A percentile compares a stretch with the other conserved stretches of the same genome.
phyloP scores from a whole-genome alignment of 2,888 invertebrate species.

The Mamestra brassicae region DNA sequence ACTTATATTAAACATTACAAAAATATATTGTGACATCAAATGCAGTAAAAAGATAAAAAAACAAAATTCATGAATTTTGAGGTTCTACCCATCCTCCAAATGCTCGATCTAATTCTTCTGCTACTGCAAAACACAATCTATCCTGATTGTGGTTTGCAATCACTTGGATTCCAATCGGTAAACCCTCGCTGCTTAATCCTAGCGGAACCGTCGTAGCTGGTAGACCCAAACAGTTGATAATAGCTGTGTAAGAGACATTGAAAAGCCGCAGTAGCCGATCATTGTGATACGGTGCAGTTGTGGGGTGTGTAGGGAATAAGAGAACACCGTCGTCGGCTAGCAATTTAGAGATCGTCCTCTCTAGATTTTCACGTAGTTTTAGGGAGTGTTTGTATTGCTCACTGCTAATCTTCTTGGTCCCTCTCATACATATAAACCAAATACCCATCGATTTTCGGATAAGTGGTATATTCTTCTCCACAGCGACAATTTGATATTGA shows the following conservation, averaged over 20 bases:
- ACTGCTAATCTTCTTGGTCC: slow-evolving; percentile 90
- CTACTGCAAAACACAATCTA: slow-evolving; percentile 96
- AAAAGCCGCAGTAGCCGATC: slow-evolving; percentile 95
- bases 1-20: slow-evolving; percentile 30
- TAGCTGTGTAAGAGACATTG: slow-evolving; percentile 96
- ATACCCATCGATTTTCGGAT: slow-evolving; percentile 92
- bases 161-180: slow-evolving; percentile 97
- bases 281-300: slow-evolving; percentile 96
- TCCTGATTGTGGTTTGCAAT: slow-evolving; percentile 96
- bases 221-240: slow-evolving; percentile 96
- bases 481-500: slow-evolving; percentile 91
- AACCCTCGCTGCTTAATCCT: slow-evolving; percentile 95
- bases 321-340: slow-evolving; percentile 96
- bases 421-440: slow-evolving; percentile 94
- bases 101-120: slow-evolving; percentile 95
- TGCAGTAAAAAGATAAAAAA: slow-evolving; percentile 12
- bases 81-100: slow-evolving; percentile 98
- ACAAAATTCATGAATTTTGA: slow-evolving; percentile 73
- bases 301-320: slow-evolving; percentile 97
- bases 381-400: slow-evolving; percentile 91
- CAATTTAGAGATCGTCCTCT: slow-evolving; percentile 92
- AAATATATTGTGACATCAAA: slow-evolving; percentile 49
- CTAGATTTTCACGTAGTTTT: slow-evolving; percentile 92
- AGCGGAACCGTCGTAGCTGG: slow-evolving; percentile 97
- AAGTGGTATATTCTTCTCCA: slow-evolving; percentile 91